Conservation (phyloP, 2,888 invertebrate species). For the Drosophila trichaetosa region DNA sequence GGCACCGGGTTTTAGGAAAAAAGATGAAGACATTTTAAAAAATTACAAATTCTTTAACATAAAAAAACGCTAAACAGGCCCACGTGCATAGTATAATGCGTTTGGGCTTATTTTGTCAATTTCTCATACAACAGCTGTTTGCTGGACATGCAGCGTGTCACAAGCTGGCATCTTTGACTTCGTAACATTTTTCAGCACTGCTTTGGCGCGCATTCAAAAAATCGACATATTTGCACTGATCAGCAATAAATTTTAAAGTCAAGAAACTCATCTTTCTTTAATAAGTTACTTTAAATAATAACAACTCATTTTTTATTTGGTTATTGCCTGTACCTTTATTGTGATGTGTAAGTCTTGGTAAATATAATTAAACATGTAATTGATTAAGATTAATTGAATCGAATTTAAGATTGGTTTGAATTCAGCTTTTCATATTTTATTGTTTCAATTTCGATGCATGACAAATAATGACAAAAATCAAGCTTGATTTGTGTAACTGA, state of each 20-base stretch:
- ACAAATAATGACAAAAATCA: conserved; percentile 27
- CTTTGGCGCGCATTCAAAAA: background rate
- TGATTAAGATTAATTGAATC: conserved; percentile 17
- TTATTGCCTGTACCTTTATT: conserved; percentile 52
- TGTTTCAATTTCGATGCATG: conserved; percentile 56
- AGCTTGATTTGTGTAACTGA: conserved; percentile 32
- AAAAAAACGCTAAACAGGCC: conserved; percentile 44
- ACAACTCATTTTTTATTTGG: background rate
- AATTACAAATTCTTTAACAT: conserved; percentile 23
- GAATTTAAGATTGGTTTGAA: conserved; percentile 17
- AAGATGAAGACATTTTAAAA: conserved; percentile 85
- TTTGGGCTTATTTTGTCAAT: conserved; percentile 24
- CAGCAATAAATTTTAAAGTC: background rate
- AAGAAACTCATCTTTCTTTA: background rate
- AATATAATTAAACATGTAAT: conserved; percentile 21
- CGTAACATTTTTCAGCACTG: conserved; percentile 4
- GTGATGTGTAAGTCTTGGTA: conserved; percentile 10
- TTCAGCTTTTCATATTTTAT: conserved; percentile 57
- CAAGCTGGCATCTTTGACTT: conserved; percentile 6
- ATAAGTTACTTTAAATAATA: background rate
- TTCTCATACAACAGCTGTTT: conserved; percentile 21
- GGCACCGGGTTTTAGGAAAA: conserved; percentile 87
- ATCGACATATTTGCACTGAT: background rate
- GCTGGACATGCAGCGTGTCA: background rate
- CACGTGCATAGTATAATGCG: conserved; percentile 52